Percentiles rank a stretch among this genome's conserved stretches.
These are phyloP conservation scores for Actinernus sp. DNA, from an alignment of 92 coral and sea anemone genomes.

Conservation along the genomic window DNA sequence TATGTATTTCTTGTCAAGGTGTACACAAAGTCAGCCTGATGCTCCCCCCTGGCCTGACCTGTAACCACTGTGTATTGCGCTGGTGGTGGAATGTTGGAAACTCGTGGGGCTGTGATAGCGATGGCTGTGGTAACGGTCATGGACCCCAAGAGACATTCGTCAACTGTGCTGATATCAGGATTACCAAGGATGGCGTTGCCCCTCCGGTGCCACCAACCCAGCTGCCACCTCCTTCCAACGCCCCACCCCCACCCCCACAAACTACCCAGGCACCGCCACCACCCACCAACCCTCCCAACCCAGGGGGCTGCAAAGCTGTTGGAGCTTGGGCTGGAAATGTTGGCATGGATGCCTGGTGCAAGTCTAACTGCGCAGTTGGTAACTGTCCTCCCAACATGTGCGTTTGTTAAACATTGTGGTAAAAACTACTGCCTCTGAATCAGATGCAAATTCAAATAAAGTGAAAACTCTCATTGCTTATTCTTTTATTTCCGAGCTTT, in stretches of 20 bases:
- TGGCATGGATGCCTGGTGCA: slow-evolving; percentile 60
- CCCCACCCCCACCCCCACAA: slow-evolving; percentile 15
- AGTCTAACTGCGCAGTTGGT: slow-evolving; percentile 42
- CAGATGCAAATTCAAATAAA: too few relatives aligned
- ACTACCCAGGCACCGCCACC: slow-evolving; percentile 29
- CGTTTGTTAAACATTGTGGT: slow-evolving; percentile 10
- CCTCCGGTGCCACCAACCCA: slow-evolving; percentile 31
- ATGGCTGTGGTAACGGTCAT: slow-evolving; percentile 62
- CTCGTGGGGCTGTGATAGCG: slow-evolving; percentile 81
- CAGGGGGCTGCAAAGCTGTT: slow-evolving; percentile 29
- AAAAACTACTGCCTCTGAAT: too few relatives aligned
- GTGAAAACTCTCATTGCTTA: too few relatives aligned
- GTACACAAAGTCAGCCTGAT: slow-evolving; percentile 31
- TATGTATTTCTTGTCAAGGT: too few relatives aligned
- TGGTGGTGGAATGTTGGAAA: slow-evolving; percentile 98
- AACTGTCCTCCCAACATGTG: slow-evolving; percentile 47
- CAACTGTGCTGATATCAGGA: slow-evolving; percentile 92
- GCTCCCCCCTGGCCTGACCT: slow-evolving; percentile 80
- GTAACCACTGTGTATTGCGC: slow-evolving; percentile 92
- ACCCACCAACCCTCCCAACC: slow-evolving; percentile 17
- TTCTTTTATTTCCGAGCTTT: too few relatives aligned
- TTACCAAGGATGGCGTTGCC: slow-evolving; percentile 46
- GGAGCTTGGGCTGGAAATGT: slow-evolving; percentile 10
- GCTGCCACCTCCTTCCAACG: slow-evolving; percentile 20
- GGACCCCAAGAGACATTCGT: slow-evolving; percentile 92